Evolutionary conservation across 2,888 invertebrate species (phyloP).

Genomic region (Dryococelus australis): DNA sequence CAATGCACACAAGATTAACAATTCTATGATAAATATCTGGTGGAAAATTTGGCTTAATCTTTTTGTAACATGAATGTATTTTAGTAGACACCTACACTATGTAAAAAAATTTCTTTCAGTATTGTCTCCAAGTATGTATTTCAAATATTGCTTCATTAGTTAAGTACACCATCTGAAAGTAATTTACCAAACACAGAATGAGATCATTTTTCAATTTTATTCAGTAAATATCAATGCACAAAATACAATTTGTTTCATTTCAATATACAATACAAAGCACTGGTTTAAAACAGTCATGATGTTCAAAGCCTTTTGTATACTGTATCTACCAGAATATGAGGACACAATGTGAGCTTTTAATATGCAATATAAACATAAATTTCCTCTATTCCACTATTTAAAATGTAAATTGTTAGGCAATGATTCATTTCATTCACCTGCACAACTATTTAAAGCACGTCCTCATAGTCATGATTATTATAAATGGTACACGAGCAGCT

Average conservation of each 20-base stretch:
- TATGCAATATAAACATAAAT: background rate
- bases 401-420: background rate
- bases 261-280: conserved; percentile 8
- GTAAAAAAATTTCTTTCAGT: too few relatives aligned
- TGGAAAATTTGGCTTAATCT: too few relatives aligned
- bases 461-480: background rate
- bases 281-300: background rate
- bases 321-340: background rate
- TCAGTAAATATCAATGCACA: conserved; percentile 10
- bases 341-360: background rate
- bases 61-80: too few relatives aligned
- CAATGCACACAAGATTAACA: too few relatives aligned
- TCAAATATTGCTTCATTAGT: too few relatives aligned
- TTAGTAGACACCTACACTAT: too few relatives aligned
- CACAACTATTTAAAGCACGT: too few relatives aligned
- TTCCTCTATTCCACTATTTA: background rate
- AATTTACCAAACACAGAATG: background rate
- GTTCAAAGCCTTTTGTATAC: background rate
- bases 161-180: too few relatives aligned
- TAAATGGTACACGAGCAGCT: too few relatives aligned
- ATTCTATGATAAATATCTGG: too few relatives aligned
- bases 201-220: background rate
- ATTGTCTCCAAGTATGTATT: too few relatives aligned
- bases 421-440: background rate
- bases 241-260: conserved; percentile 16